Conservation (phyloP, 2,888 invertebrate species). For the Baronia brevicornis region DNA sequence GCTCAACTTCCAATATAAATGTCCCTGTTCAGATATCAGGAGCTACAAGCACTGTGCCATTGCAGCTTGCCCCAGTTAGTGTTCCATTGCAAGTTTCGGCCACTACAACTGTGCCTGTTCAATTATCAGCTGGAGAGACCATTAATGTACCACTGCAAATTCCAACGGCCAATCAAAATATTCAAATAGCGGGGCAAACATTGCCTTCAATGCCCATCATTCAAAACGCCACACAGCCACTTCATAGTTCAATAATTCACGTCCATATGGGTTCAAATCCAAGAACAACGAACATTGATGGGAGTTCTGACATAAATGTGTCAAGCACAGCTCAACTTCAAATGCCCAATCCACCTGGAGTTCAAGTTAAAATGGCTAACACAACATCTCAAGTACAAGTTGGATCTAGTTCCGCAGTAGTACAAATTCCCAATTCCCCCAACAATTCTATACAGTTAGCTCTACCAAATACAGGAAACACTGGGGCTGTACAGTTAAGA, state of each 20-base stretch:
- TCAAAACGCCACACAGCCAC: conserved; percentile 46
- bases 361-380: conserved; percentile 55
- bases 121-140: conserved; percentile 60
- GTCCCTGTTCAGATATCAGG: conserved; percentile 65
- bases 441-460: conserved; percentile 56
- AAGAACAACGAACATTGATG: conserved; percentile 47
- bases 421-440: conserved; percentile 58
- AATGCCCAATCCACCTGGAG: conserved; percentile 43
- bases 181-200: conserved; percentile 47
- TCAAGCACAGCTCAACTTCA: conserved; percentile 53
- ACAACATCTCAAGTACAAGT: conserved; percentile 57
- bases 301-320: conserved; percentile 46
- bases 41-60: conserved; percentile 48
- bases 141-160: conserved; percentile 66
- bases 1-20: conserved; percentile 62
- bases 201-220: conserved; percentile 63
- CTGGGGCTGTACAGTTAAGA: conserved; percentile 42
- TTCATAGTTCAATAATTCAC: conserved; percentile 64
- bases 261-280: conserved; percentile 64
- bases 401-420: conserved; percentile 43
- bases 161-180: conserved; percentile 48
- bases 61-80: conserved; percentile 62
- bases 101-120: conserved; percentile 58
- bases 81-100: conserved; percentile 61
- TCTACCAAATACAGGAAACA: conserved; percentile 31